A percentile compares a stretch with the other conserved stretches of the same genome.
phyloP scores from a whole-genome alignment of 1,140 invertebrate species.

The Brachionus asplanchnoidis region DNA sequence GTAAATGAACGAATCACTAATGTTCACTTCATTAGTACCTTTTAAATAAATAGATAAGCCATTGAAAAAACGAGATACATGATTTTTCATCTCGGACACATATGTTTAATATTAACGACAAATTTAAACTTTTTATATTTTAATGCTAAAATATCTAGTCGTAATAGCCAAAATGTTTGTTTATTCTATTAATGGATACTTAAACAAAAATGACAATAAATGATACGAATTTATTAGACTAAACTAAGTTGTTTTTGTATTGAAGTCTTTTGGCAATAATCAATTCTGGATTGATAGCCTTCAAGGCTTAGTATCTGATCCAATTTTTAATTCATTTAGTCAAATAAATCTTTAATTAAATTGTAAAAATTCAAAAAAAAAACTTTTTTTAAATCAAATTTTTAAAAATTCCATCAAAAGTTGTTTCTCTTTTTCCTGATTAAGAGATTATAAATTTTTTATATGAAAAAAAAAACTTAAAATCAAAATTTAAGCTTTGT shows the following conservation, averaged over 20 bases:
- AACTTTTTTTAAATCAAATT: neutral
- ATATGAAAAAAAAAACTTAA: too few species aligned
- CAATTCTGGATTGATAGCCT: neutral
- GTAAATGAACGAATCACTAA: constrained; percentile 4
- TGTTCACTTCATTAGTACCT: neutral
- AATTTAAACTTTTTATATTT: constrained; percentile 21
- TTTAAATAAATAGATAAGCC: neutral
- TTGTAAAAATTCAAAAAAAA: neutral
- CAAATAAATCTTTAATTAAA: neutral
- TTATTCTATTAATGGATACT: constrained; percentile 7
- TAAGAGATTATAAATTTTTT: too few species aligned
- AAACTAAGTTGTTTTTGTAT: neutral
- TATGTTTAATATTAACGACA: constrained; percentile 36
- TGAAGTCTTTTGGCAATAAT: neutral
- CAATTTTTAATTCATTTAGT: neutral
- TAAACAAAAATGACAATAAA: neutral
- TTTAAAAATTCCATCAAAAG: too few species aligned
- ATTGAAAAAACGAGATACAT: neutral
- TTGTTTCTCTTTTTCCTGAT: too few species aligned
- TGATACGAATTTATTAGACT: neutral
- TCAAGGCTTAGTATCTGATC: neutral
- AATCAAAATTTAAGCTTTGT: too few species aligned
- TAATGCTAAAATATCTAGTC: constrained; percentile 11
- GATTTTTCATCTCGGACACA: constrained; percentile 7
- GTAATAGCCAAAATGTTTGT: constrained; percentile 20